These are phyloP conservation scores for Coregonus sp. DNA, from an alignment of 2,797 vertebrate species.

Conservation along the genomic window DNA sequence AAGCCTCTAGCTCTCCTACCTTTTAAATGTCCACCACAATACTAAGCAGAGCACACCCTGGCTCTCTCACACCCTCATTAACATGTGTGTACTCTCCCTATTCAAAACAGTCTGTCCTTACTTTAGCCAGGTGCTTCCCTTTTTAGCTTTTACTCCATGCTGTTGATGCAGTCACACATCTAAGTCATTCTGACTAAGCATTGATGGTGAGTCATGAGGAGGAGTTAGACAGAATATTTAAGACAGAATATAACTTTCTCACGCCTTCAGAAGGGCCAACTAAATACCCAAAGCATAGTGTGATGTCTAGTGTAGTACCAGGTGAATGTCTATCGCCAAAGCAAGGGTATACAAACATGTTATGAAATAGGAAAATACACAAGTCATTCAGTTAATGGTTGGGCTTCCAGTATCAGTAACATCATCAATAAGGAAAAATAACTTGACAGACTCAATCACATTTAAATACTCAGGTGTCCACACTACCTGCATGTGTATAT, in stretches of 20 bases:
- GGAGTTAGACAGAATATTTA: constrained; percentile 31
- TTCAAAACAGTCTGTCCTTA: constrained; percentile 68
- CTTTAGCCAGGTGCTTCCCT: constrained; percentile 72
- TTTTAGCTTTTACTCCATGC: constrained; percentile 36
- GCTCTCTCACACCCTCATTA: constrained; percentile 68
- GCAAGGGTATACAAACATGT: not conserved
- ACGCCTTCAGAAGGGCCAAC: constrained; percentile 47
- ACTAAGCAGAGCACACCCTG: constrained; percentile 61
- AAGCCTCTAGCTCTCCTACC: constrained; percentile 65
- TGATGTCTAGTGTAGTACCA: constrained; percentile 29
- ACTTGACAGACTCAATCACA: not conserved
- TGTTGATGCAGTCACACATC: constrained; percentile 58
- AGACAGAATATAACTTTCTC: constrained; percentile 41
- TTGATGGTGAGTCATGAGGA: constrained; percentile 61
- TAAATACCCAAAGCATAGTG: not conserved
- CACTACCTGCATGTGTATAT: no score
- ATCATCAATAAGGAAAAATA: not conserved
- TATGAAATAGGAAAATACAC: not conserved
- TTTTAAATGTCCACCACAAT: constrained; percentile 73
- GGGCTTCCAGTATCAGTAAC: not conserved
- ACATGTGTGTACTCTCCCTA: constrained; percentile 65
- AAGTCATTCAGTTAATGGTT: not conserved
- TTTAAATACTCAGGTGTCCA: not conserved
- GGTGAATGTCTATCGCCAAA: constrained; percentile 16
- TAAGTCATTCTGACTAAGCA: constrained; percentile 46